Evolutionary conservation across 1,140 invertebrate species (phyloP).

Genomic region (Brachionus rubens): DNA sequence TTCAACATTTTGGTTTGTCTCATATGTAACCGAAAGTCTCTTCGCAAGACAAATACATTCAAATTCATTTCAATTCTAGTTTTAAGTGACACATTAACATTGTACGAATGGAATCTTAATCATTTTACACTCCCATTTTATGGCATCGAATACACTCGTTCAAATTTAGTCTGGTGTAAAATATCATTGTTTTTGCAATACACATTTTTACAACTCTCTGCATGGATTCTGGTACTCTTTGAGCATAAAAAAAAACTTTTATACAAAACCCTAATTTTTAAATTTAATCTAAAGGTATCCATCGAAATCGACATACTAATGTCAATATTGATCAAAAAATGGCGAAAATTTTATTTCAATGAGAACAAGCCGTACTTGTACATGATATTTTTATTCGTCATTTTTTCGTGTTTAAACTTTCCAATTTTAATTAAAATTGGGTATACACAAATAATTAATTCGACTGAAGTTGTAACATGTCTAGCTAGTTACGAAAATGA

Average conservation of each 20-base stretch:
- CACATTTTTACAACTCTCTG: conserved; percentile 8
- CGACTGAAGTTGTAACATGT: not conserved
- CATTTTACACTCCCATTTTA: conserved; percentile 34
- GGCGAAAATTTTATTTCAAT: not conserved
- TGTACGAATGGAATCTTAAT: conserved; percentile 38
- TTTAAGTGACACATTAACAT: not conserved
- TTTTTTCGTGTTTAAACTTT: not conserved
- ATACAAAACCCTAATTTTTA: too few relatives aligned
- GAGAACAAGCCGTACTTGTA: not conserved
- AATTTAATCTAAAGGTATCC: too few relatives aligned
- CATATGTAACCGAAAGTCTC: not conserved
- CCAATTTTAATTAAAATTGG: not conserved
- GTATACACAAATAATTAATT: not conserved
- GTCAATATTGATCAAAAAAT: too few relatives aligned
- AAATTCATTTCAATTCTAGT: conserved; percentile 5
- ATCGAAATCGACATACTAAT: too few relatives aligned
- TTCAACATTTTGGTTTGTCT: not conserved
- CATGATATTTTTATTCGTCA: not conserved
- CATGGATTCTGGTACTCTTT: not conserved
- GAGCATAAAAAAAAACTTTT: too few relatives aligned
- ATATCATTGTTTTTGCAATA: conserved; percentile 11
- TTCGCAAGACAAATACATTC: not conserved
- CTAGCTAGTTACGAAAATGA: not conserved
- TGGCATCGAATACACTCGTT: not conserved
- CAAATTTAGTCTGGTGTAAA: not conserved